Base-by-base conservation (phyloP, 1,140 invertebrate species). In the Anastatus disparis region DNA sequence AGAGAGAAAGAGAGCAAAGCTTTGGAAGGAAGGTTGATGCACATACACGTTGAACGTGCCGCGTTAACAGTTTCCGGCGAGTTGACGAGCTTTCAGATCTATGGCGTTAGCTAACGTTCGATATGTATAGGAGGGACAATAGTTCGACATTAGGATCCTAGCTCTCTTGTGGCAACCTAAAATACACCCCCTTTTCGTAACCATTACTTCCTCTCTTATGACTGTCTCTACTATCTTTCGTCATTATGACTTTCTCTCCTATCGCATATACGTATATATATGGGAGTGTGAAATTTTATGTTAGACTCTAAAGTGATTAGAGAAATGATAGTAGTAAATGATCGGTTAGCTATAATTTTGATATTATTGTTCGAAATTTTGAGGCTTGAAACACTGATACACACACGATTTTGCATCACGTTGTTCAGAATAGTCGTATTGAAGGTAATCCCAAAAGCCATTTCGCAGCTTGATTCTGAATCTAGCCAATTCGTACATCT, bases 21-120 rank as follows among this genome's bases (percentile, higher is more conserved):
- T n/a, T n/a, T n/a, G n/a, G n/a, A n/a, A n/a, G n/a, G n/a, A n/a
- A n/a, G n/a, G n/a, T n/a, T n/a, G n/a, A n/a, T n/a, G n/a, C n/a
- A 62, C 38, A 20, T 42, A 61, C 20, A 63, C 8, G 31, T 4
- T 10, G 48, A 0, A 27, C 55, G 22, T 24, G 13, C 26, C 22
- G 50, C 50, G 76, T 77, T 80, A 80, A 80, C 78, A 76, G 78
- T 80, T 81, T 81, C 78, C 78, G 78, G 76, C 63, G 75, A 80
- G 77, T 78, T 81, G 78, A 80, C 78, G 74, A 80, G 78, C 74
- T 79, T 80, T 79, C 74, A 73, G 65, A 76, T 76, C 70, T 73
- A 76, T 75, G 71, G 70, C 53, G 65, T 62, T n/a, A 59, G 72
- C 35, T 44, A 4, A 12, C 56, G 15, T 17, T 44, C 31, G 35